Base-by-base conservation (phyloP, 2,888 invertebrate genomes). In the Caenorhabditis japonica region DNA sequence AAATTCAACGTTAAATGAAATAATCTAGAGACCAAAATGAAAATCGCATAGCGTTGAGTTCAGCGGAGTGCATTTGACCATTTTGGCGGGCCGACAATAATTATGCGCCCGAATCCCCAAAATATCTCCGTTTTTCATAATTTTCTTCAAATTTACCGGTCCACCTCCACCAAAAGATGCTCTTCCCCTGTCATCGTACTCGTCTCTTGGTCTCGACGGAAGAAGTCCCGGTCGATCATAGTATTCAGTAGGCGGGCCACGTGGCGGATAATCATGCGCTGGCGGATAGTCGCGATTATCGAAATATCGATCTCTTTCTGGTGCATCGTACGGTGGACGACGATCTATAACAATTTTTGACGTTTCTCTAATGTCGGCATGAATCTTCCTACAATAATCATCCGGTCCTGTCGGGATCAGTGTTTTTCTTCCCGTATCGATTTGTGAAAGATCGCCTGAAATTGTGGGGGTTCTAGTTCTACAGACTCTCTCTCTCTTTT, bases 301-400 rank as follows among this genome's bases (percentile, higher is more conserved):
- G 23, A 30, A 44, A 39, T 7, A 21, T 13, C 17, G 19, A 36
- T 55, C 39, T 1, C 53, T 34, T 12, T 27, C 21, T n/a, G n/a
- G n/a, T n/a, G n/a, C n/a, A 0, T 53, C 52, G 21, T 43, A 34
- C 36, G 36, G 44, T 12, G 61, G 30, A n/a, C 61, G 53, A 2
- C 52, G 33, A 53, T 62, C 52, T 53, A 21, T 36, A 53, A 27
- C 21, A 36, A 12, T 21, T 27, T n/a, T 17, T 36, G n/a, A n/a
- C n/a, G n/a, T n/a, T n/a, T n/a, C n/a, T n/a, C n/a, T n/a, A n/a
- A n/a, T n/a, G n/a, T n/a, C n/a, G n/a, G n/a, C n/a, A n/a, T n/a
- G n/a, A n/a, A n/a, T n/a, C n/a, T n/a, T n/a, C 66, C 38, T 34
- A 68, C 66, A 58, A 13, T 41, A 43, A 34, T 68, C 66, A 13